These are phyloP conservation scores for Cryptoblepharus egeriae DNA, from an alignment of 2,797 vertebrate genomes.

Conservation along the genomic window DNA sequence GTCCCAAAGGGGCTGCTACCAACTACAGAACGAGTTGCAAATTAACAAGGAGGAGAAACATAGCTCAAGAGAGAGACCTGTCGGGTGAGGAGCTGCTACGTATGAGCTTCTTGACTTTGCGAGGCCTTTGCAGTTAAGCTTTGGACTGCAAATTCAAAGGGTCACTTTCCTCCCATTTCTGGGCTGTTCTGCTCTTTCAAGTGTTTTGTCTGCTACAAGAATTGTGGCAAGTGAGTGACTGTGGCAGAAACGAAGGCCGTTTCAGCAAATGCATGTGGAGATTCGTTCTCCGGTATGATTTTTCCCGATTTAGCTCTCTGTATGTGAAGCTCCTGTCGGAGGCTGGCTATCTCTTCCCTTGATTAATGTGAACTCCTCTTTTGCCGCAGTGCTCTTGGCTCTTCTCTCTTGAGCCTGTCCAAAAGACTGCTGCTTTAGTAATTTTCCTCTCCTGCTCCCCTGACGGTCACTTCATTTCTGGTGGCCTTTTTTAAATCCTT, in stretches of 20 bases:
- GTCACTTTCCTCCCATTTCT: neutral
- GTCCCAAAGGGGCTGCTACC: neutral
- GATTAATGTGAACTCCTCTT: conserved; percentile 23
- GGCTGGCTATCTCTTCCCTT: neutral
- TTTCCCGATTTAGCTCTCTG: conserved; percentile 5
- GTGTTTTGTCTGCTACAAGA: neutral
- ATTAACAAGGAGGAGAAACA: neutral
- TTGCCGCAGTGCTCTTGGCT: conserved; percentile 18
- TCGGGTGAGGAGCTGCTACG: neutral
- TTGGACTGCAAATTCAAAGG: neutral
- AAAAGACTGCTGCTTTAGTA: neutral
- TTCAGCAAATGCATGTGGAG: neutral
- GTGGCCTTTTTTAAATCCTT: neutral
- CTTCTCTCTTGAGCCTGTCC: conserved; percentile 22
- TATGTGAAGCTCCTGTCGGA: neutral
- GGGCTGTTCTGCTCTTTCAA: neutral
- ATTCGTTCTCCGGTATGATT: neutral
- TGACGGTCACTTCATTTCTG: conserved; percentile 20
- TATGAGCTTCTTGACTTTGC: neutral
- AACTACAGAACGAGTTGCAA: neutral
- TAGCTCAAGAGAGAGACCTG: neutral
- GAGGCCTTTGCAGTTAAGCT: neutral
- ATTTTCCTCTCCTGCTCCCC: conserved; percentile 31
- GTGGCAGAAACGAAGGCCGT: neutral
- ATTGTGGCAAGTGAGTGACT: neutral